Conservation (phyloP, 2,888 invertebrate genomes). For the Calameuta idolon region DNA sequence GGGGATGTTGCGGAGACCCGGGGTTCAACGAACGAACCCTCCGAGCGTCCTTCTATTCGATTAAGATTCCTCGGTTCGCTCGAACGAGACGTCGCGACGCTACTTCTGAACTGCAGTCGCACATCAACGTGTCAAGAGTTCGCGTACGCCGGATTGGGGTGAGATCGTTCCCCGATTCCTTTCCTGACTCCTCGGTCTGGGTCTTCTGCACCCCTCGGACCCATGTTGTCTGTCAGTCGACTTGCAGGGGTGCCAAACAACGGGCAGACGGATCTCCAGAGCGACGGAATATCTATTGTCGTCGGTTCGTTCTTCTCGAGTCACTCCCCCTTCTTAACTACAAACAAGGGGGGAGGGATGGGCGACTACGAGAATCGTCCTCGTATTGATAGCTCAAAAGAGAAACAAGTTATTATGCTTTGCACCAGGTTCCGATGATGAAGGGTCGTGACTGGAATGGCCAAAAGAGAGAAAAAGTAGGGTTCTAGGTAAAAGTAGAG, state of each 20-base stretch:
- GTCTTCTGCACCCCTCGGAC: conserved; percentile 43
- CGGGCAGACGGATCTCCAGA: conserved; percentile 19
- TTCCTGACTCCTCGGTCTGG: background rate
- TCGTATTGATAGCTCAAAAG: no score
- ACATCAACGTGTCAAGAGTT: conserved; percentile 37
- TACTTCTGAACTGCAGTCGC: conserved; percentile 14
- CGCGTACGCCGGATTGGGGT: conserved; percentile 36
- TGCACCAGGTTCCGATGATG: no score
- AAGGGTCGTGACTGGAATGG: no score
- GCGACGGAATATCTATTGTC: background rate
- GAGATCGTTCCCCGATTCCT: conserved; percentile 27
- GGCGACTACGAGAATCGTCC: no score
- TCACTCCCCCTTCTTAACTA: no score
- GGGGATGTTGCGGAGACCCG: background rate
- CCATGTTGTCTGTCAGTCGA: conserved; percentile 49
- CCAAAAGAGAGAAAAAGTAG: no score
- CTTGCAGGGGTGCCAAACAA: conserved; percentile 36
- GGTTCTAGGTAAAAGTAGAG: no score
- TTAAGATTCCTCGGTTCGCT: conserved; percentile 33
- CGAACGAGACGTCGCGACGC: conserved; percentile 36
- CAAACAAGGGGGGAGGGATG: no score
- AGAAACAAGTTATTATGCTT: no score
- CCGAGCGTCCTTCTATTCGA: conserved; percentile 41
- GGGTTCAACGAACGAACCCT: background rate
- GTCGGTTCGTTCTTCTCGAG: background rate